Conservation (phyloP, 2,888 invertebrate genomes). For the Rapana venosa region DNA sequence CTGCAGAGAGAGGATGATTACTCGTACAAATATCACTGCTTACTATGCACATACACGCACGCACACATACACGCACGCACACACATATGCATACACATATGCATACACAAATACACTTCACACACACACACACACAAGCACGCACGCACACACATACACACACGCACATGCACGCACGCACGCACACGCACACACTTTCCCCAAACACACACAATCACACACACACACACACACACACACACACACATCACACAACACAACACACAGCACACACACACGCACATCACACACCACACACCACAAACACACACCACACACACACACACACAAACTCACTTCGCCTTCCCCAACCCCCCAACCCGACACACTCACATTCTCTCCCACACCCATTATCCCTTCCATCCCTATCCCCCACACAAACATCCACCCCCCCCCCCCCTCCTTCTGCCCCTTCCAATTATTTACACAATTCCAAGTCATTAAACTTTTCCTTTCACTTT, state of each 20-base stretch:
- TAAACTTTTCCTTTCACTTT: no score
- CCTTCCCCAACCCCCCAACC: neutral
- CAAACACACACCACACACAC: neutral
- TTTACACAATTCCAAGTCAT: no score
- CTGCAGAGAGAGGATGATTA: no score
- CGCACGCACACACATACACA: slow-evolving; percentile 2
- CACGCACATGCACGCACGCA: neutral
- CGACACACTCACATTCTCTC: neutral
- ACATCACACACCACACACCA: neutral
- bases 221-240: slow-evolving; percentile 1
- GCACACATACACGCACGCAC: slow-evolving; percentile 14
- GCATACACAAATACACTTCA: neutral
- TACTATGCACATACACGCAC: neutral
- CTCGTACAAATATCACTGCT: no score
- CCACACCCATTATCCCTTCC: neutral
- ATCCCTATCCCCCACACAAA: neutral
- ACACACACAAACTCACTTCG: neutral
- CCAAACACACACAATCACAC: neutral
- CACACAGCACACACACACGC: neutral
- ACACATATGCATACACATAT: slow-evolving; percentile 5
- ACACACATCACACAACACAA: neutral
- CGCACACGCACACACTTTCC: slow-evolving; percentile 2
- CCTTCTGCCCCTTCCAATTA: neutral
- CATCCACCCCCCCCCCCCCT: neutral
- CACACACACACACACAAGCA: neutral